Evolutionary conservation across 2,113 vertebrate genomes (phyloP).

Genomic region (Rutilus rutilus): DNA sequence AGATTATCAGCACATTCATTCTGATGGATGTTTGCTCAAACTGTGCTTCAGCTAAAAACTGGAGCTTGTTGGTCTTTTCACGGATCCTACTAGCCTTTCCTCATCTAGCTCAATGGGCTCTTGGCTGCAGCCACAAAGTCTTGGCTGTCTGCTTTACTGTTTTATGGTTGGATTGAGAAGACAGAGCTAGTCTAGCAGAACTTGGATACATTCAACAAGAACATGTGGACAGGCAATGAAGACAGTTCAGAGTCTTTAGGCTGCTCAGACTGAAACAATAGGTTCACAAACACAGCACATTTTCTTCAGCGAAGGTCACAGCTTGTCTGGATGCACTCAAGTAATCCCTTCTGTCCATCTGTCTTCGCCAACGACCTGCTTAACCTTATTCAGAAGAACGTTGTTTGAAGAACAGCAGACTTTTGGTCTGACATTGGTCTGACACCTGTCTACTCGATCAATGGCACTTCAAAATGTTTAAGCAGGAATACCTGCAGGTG

Average conservation of each 20-base stretch:
- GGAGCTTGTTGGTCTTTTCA: neutral
- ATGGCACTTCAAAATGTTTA: conserved; percentile 10
- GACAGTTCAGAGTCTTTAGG: neutral
- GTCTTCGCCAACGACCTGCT: neutral
- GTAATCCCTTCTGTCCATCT: neutral
- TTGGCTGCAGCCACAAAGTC: neutral
- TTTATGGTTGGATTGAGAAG: neutral
- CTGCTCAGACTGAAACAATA: neutral
- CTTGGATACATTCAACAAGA: neutral
- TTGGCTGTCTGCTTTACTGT: neutral
- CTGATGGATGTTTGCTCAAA: neutral
- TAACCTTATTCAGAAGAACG: neutral
- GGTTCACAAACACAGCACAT: neutral
- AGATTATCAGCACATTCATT: neutral
- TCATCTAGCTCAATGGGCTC: neutral
- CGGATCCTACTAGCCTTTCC: neutral
- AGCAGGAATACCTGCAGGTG: conserved; percentile 23
- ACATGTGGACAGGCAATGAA: neutral
- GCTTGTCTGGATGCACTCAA: neutral
- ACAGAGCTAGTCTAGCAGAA: neutral
- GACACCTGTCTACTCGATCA: conserved; percentile 31
- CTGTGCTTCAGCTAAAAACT: neutral
- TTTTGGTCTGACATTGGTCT: neutral
- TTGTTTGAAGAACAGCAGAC: neutral
- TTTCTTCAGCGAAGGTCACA: neutral